Base-by-base conservation (phyloP, 64 coral and sea anemone species). In the Platygyra sinensis region DNA sequence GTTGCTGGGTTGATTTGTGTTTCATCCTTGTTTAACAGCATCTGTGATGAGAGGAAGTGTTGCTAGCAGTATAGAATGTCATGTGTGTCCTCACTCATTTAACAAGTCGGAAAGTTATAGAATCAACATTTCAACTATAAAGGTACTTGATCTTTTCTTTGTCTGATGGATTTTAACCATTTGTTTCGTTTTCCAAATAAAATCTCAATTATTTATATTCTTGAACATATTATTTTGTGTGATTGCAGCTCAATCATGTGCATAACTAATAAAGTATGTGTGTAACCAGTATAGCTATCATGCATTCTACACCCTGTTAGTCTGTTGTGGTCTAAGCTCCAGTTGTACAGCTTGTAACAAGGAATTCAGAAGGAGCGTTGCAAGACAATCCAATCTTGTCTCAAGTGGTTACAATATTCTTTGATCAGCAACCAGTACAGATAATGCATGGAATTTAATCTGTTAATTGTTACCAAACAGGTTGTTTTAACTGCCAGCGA, bases 91-190 rank as follows among this genome's bases (percentile, higher is more conserved):
- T 6, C 75, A 74, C 36, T 75, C 93, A 18, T 99, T 99, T 73
- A 81, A 72, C 29, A 88, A 46, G 52, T 72, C 94, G 79, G 97
- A 96, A 61, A 94, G 94, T 75, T 99, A 99, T 88, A 93, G 81
- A 38, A 99, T 99, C 46, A 91, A 90, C 39, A 75, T 99, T 60
- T 93, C 97, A 76, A 67, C 82, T 42, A 72, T 86, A 25, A 98
- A 95, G 90, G 96, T 98, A 84, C 72, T 22, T 62, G 20, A 22
- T 62, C 18, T 29, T 11, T 25, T 27, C 65, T n/a, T 2, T 28
- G 4, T 69, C 9, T 69, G 65, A 22, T 69, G 22, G 17, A 27
- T 11, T 69, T 69, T 28, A 24, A 0, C 4, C 9, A 22, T 69
- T 67, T 6, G 1, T 8, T n/a, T 25, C 9, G n/a, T 69, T 24